These are phyloP conservation scores for Upupa epops DNA, from an alignment of 2,113 vertebrate genomes.

Conservation along the genomic window DNA sequence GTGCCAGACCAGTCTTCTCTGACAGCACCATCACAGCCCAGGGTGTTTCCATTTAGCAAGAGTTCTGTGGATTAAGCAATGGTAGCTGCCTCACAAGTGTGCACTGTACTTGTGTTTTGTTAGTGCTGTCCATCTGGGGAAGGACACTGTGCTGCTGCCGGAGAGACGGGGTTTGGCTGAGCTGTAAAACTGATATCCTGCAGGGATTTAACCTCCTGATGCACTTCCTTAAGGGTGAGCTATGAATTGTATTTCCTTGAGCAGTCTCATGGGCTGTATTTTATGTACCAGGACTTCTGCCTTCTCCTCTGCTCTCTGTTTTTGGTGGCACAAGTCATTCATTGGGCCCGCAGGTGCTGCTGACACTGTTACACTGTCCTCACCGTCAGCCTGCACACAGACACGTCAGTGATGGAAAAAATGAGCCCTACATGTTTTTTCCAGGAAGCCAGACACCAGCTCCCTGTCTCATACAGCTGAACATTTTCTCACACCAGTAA, in stretches of 20 bases:
- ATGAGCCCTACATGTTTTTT: background rate
- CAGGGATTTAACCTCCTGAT: constrained; percentile 26
- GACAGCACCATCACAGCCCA: background rate
- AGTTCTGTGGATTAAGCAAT: background rate
- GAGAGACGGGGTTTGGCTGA: background rate
- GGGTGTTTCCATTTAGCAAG: background rate
- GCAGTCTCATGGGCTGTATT: background rate
- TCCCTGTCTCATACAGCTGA: background rate
- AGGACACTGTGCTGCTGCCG: background rate
- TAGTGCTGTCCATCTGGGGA: background rate
- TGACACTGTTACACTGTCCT: background rate
- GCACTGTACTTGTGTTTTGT: background rate
- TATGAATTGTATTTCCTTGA: background rate
- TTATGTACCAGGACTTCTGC: background rate
- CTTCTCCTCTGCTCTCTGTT: background rate
- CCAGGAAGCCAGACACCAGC: background rate
- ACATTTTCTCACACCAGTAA: constrained; percentile 5
- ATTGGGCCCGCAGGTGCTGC: background rate
- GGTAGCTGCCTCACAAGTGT: background rate
- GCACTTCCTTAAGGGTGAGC: constrained; percentile 14
- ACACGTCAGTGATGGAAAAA: background rate
- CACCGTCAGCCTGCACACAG: background rate
- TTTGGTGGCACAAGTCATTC: constrained; percentile 3
- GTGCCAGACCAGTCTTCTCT: background rate
- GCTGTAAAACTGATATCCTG: constrained; percentile 4